Evolutionary conservation across 2,797 vertebrate species (phyloP).

Genomic region (Pangasius larnaudii): DNA sequence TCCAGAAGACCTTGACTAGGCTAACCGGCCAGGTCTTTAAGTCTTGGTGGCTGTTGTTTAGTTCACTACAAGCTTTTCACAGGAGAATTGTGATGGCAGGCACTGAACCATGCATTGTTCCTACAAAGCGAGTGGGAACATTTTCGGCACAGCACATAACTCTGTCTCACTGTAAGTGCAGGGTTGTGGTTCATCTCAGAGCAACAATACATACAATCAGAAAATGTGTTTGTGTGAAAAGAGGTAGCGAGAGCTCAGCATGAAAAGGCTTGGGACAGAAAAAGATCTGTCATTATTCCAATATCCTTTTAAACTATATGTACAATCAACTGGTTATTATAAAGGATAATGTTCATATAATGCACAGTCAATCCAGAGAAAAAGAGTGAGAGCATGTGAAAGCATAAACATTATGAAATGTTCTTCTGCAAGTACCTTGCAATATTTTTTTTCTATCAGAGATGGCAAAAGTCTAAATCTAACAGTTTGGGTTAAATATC

Average conservation of each 20-base stretch:
- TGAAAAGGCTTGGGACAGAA: neutral
- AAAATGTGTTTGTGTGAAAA: slow-evolving; percentile 38
- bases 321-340: neutral
- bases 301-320: neutral
- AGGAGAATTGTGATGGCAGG: neutral
- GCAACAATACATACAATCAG: slow-evolving; percentile 52
- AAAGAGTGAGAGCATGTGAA: neutral
- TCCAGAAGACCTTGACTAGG: neutral
- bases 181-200: slow-evolving; percentile 64
- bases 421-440: neutral
- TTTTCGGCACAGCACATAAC: slow-evolving; percentile 60
- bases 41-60: neutral
- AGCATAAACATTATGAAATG: neutral
- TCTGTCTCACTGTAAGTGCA: slow-evolving; percentile 65
- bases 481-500: neutral
- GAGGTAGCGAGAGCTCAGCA: slow-evolving; percentile 15
- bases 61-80: slow-evolving; percentile 1
- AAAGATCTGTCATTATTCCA: neutral
- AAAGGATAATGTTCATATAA: neutral
- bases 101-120: neutral
- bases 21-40: neutral
- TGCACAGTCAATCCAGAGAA: neutral
- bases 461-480: neutral
- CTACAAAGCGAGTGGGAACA: neutral
- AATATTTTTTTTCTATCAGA: neutral